A percentile compares a stretch with the other conserved stretches of the same genome.
These are phyloP conservation scores for Plecturocebus donacophilus DNA, from an alignment of 2,113 vertebrate species.

Conservation along the genomic window DNA sequence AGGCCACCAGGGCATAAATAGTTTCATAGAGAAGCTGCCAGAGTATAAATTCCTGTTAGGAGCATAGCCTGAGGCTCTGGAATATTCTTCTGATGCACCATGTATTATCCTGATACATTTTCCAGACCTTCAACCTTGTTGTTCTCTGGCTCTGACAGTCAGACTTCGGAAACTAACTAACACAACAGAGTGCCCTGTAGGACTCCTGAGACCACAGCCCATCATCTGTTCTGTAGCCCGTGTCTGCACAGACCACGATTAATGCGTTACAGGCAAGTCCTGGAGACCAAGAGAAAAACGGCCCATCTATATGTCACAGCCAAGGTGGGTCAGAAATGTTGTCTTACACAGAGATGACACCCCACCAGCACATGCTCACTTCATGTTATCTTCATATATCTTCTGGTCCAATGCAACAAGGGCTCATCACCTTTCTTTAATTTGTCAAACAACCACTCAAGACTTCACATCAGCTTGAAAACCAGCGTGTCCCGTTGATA, in stretches of 20 bases:
- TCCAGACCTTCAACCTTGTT: not conserved
- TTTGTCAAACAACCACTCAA: not conserved
- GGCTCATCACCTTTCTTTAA: not conserved
- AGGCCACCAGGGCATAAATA: not conserved
- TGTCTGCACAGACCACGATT: rapidly evolving
- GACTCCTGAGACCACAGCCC: not conserved
- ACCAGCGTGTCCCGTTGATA: not conserved
- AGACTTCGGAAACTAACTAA: not conserved
- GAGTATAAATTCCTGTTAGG: not conserved
- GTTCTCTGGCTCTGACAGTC: not conserved
- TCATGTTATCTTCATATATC: not conserved
- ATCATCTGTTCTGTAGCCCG: not conserved
- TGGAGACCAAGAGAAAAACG: not conserved
- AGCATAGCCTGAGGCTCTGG: not conserved
- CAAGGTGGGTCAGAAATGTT: not conserved
- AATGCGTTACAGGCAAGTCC: not conserved
- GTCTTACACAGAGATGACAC: not conserved
- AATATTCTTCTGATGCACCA: not conserved
- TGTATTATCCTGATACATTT: not conserved
- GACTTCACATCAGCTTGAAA: not conserved
- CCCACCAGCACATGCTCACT: not conserved
- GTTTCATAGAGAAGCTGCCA: not conserved
- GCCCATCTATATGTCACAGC: too few species aligned
- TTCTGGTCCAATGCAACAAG: not conserved
- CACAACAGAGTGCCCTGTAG: not conserved